A percentile compares a stretch with the other conserved stretches of the same genome.
Evolutionary conservation across 2,113 vertebrate genomes (phyloP).

Genomic region (Arothron firmamentum): DNA sequence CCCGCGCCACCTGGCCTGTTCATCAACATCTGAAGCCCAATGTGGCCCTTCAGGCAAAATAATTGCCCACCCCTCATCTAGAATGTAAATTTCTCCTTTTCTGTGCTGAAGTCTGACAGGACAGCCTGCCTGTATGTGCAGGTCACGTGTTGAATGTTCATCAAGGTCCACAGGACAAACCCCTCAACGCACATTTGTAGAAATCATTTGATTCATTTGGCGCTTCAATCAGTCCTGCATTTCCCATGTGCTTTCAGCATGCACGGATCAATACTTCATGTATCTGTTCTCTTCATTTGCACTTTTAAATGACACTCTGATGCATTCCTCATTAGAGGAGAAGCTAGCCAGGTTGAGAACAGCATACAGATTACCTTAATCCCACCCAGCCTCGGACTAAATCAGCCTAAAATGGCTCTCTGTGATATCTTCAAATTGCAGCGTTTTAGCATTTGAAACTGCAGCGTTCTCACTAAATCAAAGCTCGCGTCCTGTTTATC

Average conservation of each 20-base stretch:
- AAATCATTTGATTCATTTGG: conserved; percentile 10
- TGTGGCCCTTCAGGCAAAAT: too few species aligned
- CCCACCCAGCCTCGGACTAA: conserved; percentile 1
- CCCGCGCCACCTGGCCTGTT: too few species aligned
- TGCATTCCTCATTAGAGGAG: conserved; percentile 31
- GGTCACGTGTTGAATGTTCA: conserved; percentile 64
- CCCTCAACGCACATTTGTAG: background rate
- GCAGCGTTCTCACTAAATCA: conserved; percentile 1
- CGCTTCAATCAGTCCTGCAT: conserved; percentile 7
- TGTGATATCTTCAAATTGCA: conserved; percentile 1
- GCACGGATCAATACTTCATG: conserved; percentile 46
- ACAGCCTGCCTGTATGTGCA: conserved; percentile 35
- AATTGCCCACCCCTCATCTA: too few species aligned
- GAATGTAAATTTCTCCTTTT: conserved; percentile 64
- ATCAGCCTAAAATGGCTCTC: conserved; percentile 7
- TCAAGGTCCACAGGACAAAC: conserved; percentile 20
- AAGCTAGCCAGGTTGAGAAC: conserved; percentile 11
- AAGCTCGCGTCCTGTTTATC: conserved; percentile 12
- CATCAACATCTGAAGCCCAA: too few species aligned
- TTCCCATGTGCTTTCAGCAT: conserved; percentile 10
- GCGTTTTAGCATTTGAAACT: conserved; percentile 8
- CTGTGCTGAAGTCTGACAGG: conserved; percentile 48
- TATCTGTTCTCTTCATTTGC: conserved; percentile 40
- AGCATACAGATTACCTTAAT: too few species aligned
- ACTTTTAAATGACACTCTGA: conserved; percentile 39